Evolutionary conservation across 2,113 vertebrate species (phyloP), one percentile per base, ranked within the genome.

Genomic region (Pelecanus crispus): DNA sequence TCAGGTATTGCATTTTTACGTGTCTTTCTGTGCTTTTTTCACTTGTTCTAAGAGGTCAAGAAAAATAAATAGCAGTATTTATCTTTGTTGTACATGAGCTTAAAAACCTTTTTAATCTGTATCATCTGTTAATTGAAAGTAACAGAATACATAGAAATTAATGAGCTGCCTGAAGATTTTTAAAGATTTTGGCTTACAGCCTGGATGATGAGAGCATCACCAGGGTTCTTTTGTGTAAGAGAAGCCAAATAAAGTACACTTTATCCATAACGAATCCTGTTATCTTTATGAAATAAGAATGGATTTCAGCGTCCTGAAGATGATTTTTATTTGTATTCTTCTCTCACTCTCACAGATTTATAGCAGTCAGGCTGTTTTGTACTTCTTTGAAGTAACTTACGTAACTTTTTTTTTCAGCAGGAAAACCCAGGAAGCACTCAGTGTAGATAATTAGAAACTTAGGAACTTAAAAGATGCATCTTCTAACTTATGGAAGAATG

Each of bases 1-100:
- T 96, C 98, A 99, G 99, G 99, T 99, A 97, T 68, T 93, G 42
- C 29, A 34, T 92, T 90, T 95, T 79, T 92, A 31, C 2, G 0
- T 68, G 28, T 59, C 10, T 75, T 88, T 65, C 29, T 83, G 8
- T 73, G 29, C 3, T 36, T 83, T 83, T 72, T 72, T 34, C 0
- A 61, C 19, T 88, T 28, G 2, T 68, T 92, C 4, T 77, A 42
- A 68, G 65, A 71, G n/a, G 36, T 56, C 17, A 59, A 63, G 10
- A 84, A 74, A 74, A 86, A 18, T 72, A 78, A 70, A 22, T 42
- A 94, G 15, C 6, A 45, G 7, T 44, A 32, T 85, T 90, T 86
- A 19, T 78, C 53, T 78, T 70, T 68, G 13, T 47, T 53, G 31
- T 75, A 65, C 11, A 9, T 72, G 8, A 59, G 15, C 65, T 93